Evolutionary conservation across 2,797 vertebrate species (phyloP).

Genomic region (Gadopsis bispinosus): DNA sequence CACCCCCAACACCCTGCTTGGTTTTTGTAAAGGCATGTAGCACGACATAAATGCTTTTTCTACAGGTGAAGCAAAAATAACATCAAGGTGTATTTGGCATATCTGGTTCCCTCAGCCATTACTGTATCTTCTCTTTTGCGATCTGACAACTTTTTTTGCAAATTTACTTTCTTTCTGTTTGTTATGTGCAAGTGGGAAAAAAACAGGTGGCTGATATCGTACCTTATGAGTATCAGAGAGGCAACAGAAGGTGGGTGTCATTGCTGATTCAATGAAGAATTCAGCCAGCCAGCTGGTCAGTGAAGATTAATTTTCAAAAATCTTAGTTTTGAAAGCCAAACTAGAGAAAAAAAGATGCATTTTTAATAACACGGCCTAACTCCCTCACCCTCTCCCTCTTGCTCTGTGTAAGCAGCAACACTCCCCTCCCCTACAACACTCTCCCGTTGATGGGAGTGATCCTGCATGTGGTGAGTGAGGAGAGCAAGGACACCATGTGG

Average conservation of each 20-base stretch:
- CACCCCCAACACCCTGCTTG: background rate
- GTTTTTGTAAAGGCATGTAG: background rate
- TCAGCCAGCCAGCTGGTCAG: background rate
- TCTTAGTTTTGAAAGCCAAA: background rate
- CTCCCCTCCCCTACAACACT: constrained; percentile 51
- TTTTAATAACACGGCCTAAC: constrained; percentile 13
- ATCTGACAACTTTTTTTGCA: background rate
- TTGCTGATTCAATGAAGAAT: constrained; percentile 13
- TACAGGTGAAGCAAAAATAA: background rate
- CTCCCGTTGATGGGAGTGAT: constrained; percentile 75
- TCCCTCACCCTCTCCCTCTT: constrained; percentile 20
- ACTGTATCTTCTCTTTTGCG: background rate
- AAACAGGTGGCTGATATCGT: background rate
- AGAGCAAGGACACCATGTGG: constrained; percentile 83
- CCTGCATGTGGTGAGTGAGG: constrained; percentile 83
- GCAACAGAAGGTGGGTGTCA: constrained; percentile 4
- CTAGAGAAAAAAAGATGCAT: background rate
- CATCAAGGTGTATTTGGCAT: background rate
- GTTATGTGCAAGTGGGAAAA: background rate
- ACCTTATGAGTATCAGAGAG: background rate
- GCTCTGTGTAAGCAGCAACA: constrained; percentile 36
- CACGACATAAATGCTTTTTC: background rate
- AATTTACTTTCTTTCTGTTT: background rate
- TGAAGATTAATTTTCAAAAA: constrained; percentile 3
- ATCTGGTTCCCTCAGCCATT: background rate